These are phyloP conservation scores for Amia ocellicauda DNA, from an alignment of 2,113 vertebrate species.

Conservation along the genomic window DNA sequence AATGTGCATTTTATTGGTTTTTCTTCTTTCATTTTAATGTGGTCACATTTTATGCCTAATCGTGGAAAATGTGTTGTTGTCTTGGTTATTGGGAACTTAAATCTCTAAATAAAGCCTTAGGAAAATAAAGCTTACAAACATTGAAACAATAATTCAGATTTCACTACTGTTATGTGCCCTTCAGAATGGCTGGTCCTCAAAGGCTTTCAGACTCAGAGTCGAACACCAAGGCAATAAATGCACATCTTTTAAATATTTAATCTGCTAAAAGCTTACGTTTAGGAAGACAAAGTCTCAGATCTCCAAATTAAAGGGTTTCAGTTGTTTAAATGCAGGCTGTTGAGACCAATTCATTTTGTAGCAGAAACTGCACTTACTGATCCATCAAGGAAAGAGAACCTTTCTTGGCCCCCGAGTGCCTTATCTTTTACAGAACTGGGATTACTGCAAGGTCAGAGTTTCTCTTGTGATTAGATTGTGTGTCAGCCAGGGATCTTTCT, in stretches of 20 bases:
- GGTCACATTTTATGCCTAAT: too few species aligned
- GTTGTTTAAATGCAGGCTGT: constrained; percentile 34
- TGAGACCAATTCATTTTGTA: constrained; percentile 38
- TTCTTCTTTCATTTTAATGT: too few species aligned
- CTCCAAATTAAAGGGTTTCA: constrained; percentile 38
- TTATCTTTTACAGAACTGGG: constrained; percentile 38
- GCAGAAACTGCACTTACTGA: constrained; percentile 30
- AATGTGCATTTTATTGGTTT: too few species aligned
- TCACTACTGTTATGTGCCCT: constrained; percentile 10
- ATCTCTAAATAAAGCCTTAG: constrained; percentile 12
- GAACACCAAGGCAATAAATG: constrained; percentile 38
- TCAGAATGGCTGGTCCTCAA: constrained; percentile 9
- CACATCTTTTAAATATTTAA: constrained; percentile 51
- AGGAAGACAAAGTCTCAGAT: constrained; percentile 35
- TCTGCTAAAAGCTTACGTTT: constrained; percentile 47
- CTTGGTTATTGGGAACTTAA: too few species aligned
- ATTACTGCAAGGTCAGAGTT: constrained; percentile 38
- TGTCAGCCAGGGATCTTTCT: constrained; percentile 35
- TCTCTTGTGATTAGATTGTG: constrained; percentile 37
- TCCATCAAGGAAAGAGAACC: constrained; percentile 26
- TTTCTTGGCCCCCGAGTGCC: constrained; percentile 25
- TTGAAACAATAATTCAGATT: constrained; percentile 7
- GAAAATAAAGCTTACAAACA: constrained; percentile 2
- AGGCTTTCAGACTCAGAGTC: constrained; percentile 20
- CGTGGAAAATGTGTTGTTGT: too few species aligned